Base-by-base conservation (phyloP, 2,888 invertebrate species). In the Tridacna gigas region DNA sequence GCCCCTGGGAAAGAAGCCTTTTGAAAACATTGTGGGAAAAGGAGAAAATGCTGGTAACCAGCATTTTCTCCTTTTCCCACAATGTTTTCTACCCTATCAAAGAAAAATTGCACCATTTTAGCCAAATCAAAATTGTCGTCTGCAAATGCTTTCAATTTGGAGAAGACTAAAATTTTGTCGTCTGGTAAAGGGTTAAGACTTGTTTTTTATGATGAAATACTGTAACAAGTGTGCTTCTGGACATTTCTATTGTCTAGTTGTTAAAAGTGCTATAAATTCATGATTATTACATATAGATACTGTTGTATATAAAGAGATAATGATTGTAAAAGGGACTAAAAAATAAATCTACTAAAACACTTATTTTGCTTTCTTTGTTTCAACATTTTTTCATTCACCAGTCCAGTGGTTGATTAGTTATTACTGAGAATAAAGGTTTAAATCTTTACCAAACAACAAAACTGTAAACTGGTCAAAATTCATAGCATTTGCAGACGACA, bases 261-360 rank as follows among this genome's bases (percentile, higher is more conserved):
- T 67, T 67, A 67, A 37, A 37, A 67, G 67, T 67, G 67, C 67
- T 67, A 67, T 67, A 67, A 63, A 9, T 45, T 65, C 13, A 67
- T 67, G 15, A 67, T 45, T 37, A 37, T 37, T 37, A 37, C 37
- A n/a, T 67, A 67, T 67, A 45, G 45, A 67, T 45, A 67, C 67
- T 67, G 20, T 67, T 45, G 37, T 67, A 45, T 67, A 45, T 67
- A 67, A 67, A 67, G 67, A 67, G 66, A 67, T 37, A 67, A 45
- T 67, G 45, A 45, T 67, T 45, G 45, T 67, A 67, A 67, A 67
- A 67, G 67, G 67, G 67, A 67, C 67, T 67, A 67, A 67, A 37
- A 37, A 67, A 67, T 67, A 67, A 67, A 67, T 37, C 66, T 67
- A 67, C 67, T 67, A 67, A 67, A 67, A 56, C 56, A 56, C 56